Conservation (phyloP, 2,888 invertebrate species). For the Halocaridina rubra region DNA sequence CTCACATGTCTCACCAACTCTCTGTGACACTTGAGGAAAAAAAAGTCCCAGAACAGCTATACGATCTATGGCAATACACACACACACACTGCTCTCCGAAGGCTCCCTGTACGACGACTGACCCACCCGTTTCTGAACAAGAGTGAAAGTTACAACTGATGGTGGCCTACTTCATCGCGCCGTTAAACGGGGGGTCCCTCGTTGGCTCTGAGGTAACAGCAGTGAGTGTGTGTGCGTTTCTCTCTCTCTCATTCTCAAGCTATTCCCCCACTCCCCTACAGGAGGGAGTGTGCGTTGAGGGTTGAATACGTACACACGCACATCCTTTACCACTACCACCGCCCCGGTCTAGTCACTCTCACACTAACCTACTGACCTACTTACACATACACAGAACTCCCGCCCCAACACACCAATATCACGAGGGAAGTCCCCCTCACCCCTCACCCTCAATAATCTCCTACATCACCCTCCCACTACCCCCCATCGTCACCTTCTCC, state of each 20-base stretch:
- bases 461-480: neutral
- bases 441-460: neutral
- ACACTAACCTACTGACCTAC: conserved; percentile 53
- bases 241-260: neutral
- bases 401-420: conserved; percentile 28
- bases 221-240: conserved; percentile 31
- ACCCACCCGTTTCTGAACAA: conserved; percentile 29
- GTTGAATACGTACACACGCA: conserved; percentile 36
- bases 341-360: conserved; percentile 37
- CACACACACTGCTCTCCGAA: neutral
- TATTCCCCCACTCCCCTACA: too few species aligned
- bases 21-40: too few species aligned
- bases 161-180: conserved; percentile 47
- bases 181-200: conserved; percentile 52
- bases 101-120: conserved; percentile 21
- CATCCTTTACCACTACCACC: too few species aligned
- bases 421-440: neutral
- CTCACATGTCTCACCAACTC: too few species aligned
- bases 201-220: conserved; percentile 55
- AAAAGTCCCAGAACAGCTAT: neutral
- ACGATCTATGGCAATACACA: neutral
- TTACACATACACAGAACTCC: conserved; percentile 17
- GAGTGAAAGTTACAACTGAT: conserved; percentile 56
- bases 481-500: neutral
- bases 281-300: conserved; percentile 27